phyloP scores from a whole-genome alignment of 1,140 invertebrate species.

The Aphelenchoides besseyi region DNA sequence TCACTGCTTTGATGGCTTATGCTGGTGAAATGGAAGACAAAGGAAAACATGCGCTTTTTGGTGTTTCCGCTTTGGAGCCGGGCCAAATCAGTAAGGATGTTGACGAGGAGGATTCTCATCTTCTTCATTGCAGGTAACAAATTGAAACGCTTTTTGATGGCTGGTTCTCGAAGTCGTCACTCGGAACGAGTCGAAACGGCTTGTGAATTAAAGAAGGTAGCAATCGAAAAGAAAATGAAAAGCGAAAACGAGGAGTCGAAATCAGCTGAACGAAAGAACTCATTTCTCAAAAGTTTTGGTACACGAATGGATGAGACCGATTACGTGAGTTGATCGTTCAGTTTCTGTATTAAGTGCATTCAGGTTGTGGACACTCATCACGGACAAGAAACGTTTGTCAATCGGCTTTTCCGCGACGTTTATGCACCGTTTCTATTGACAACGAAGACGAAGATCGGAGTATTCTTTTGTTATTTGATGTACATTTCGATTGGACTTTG shows the following conservation, averaged over 20 bases:
- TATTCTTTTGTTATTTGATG: constrained; percentile 75
- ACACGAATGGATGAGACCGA: constrained; percentile 25
- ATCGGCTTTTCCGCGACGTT: constrained; percentile 75
- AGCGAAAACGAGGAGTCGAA: constrained; percentile 22
- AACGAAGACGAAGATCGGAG: constrained; percentile 73
- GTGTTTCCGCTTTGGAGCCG: constrained; percentile 23
- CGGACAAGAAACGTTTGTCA: constrained; percentile 57
- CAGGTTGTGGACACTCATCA: constrained; percentile 46
- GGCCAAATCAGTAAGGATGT: constrained; percentile 14
- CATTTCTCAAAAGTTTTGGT: constrained; percentile 18
- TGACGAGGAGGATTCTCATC: constrained; percentile 18
- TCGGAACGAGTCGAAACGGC: constrained; percentile 27
- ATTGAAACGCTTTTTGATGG: constrained; percentile 31
- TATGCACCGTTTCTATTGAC: constrained; percentile 76
- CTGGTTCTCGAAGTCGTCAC: constrained; percentile 25
- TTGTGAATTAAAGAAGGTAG: constrained; percentile 24
- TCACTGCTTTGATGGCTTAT: constrained; percentile 61
- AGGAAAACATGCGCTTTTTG: constrained; percentile 47
- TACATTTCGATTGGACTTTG: constrained; percentile 82
- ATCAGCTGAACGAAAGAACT: constrained; percentile 13
- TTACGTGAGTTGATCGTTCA: constrained; percentile 17
- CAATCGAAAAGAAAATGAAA: constrained; percentile 14
- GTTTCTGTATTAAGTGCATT: constrained; percentile 11
- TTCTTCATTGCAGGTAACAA: constrained; percentile 22
- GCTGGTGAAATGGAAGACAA: constrained; percentile 62